A percentile compares a stretch with the other conserved stretches of the same genome.
phyloP scores from a whole-genome alignment of 2,888 invertebrate species.

The Blastobasis lacticolella region DNA sequence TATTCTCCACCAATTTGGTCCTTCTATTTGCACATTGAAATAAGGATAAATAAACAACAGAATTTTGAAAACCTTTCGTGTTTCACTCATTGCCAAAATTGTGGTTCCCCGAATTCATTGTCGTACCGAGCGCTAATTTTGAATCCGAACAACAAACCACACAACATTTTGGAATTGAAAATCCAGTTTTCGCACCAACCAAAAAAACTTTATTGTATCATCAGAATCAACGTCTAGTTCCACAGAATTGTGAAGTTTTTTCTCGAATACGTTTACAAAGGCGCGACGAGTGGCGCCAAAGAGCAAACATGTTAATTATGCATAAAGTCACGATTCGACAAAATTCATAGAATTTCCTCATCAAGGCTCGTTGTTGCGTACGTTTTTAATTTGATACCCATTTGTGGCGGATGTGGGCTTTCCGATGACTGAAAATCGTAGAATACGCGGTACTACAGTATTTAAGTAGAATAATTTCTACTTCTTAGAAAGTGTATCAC shows the following conservation, averaged over 20 bases:
- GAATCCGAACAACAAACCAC: no score
- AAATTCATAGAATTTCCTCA: slow-evolving; percentile 33
- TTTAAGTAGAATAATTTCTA: background rate
- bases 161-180: no score
- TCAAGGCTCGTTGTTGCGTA: slow-evolving; percentile 12
- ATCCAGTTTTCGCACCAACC: no score
- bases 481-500: background rate
- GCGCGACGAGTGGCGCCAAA: slow-evolving; percentile 58
- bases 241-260: slow-evolving; percentile 35
- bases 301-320: slow-evolving; percentile 59
- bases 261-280: slow-evolving; percentile 47
- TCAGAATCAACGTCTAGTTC: slow-evolving; percentile 18
- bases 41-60: no score
- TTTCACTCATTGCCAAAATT: no score
- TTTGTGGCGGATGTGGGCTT: slow-evolving; percentile 14
- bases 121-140: no score
- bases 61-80: no score
- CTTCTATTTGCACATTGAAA: no score
- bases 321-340: slow-evolving; percentile 57
- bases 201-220: no score
- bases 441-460: background rate
- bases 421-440: slow-evolving; percentile 7
- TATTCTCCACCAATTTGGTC: no score
- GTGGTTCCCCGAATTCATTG: no score
- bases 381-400: slow-evolving; percentile 12